A percentile compares a stretch with the other conserved stretches of the same genome.
phyloP scores from a whole-genome alignment of 53 echinoderm and acorn worm species.

The Stichopus horrens region DNA sequence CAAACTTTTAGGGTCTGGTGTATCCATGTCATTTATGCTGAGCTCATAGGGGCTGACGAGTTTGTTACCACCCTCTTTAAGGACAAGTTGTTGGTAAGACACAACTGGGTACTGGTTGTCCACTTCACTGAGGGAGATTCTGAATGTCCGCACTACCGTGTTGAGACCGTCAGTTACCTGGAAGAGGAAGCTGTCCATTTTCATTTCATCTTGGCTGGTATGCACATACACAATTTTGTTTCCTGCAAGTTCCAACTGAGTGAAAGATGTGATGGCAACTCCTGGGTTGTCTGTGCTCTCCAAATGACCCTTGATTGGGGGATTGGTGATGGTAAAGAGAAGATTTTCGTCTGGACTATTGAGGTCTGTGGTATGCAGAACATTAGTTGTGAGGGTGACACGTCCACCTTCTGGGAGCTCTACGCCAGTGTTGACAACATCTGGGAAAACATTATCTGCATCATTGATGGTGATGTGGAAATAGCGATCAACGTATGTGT shows the following conservation, averaged over 20 bases:
- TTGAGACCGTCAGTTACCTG: conserved; percentile 97
- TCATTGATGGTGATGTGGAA: conserved; percentile 92
- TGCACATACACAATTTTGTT: conserved; percentile 99
- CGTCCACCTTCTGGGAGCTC: conserved; percentile 93
- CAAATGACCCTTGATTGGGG: conserved; percentile 90
- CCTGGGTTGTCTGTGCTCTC: conserved; percentile 97
- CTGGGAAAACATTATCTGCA: conserved; percentile 86
- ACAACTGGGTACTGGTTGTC: conserved; percentile 98
- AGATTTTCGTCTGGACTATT: conserved; percentile 99
- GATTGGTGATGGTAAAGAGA: conserved; percentile 81
- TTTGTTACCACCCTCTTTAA: conserved; percentile 91
- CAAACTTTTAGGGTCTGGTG: conserved; percentile 64
- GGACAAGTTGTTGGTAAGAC: conserved; percentile 58
- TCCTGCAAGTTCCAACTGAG: conserved; percentile 95
- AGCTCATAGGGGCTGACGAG: conserved; percentile 99
- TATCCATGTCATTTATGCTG: conserved; percentile 88
- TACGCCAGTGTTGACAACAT: conserved; percentile 93
- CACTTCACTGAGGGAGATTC: conserved; percentile 85
- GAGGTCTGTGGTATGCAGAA: conserved; percentile 91
- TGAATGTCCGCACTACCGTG: conserved; percentile 95
- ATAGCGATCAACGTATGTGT: conserved; percentile 92
- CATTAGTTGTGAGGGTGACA: conserved; percentile 86
- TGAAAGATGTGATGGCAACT: conserved; percentile 88
- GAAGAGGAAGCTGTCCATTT: conserved; percentile 99
- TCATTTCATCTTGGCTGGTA: conserved; percentile 90